A percentile compares a stretch with the other conserved stretches of the same genome.
phyloP scores from a whole-genome alignment of 2,797 vertebrate genomes.

The Gouania willdenowi region DNA sequence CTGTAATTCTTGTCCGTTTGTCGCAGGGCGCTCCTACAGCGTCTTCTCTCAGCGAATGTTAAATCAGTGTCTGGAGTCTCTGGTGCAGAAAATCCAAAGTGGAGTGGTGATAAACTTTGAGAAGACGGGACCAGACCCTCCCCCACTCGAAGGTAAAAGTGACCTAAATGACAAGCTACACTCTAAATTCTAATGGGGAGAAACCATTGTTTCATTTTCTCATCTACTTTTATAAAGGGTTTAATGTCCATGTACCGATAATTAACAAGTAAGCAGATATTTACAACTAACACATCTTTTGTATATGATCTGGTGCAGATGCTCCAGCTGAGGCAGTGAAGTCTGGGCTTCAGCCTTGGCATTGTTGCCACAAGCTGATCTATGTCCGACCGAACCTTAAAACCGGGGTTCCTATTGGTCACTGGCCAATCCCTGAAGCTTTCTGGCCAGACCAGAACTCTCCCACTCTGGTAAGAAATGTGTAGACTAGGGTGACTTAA shows the following conservation, averaged over 20 bases:
- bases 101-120: slow-evolving; percentile 97
- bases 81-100: slow-evolving; percentile 97
- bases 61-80: slow-evolving; percentile 94
- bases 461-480: slow-evolving; percentile 86
- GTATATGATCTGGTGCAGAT: slow-evolving; percentile 65
- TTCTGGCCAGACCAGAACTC: slow-evolving; percentile 99
- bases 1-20: background rate
- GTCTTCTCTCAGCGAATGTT: slow-evolving; percentile 95
- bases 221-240: too few relatives aligned
- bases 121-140: slow-evolving; percentile 92
- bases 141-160: slow-evolving; percentile 83
- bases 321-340: slow-evolving; percentile 79
- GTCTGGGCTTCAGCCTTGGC: slow-evolving; percentile 82
- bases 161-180: too few relatives aligned
- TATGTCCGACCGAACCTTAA: slow-evolving; percentile 96
- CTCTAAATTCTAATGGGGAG: too few relatives aligned
- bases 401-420: slow-evolving; percentile 95
- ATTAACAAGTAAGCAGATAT: too few relatives aligned
- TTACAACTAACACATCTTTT: too few relatives aligned
- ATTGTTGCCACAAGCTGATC: slow-evolving; percentile 97
- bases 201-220: too few relatives aligned
- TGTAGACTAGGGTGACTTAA: too few relatives aligned
- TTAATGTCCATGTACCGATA: too few relatives aligned
- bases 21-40: slow-evolving; percentile 91
- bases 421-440: slow-evolving; percentile 96